phyloP scores from a whole-genome alignment of 1,140 invertebrate species.

The Xylocopa sonorina region DNA sequence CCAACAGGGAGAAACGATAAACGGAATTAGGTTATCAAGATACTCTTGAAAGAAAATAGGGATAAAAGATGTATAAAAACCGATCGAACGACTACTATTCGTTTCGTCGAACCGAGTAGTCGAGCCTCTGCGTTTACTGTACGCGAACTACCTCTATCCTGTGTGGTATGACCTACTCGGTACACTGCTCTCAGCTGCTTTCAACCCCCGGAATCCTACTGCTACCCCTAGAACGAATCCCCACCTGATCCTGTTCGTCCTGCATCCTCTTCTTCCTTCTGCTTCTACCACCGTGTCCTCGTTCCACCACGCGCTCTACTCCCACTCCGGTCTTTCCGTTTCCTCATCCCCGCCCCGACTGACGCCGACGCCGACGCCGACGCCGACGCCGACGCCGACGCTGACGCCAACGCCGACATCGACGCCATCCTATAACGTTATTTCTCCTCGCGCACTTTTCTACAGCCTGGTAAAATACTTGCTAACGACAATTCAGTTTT shows the following conservation, averaged over 20 bases:
- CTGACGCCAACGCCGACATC: no score
- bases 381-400: no score
- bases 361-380: no score
- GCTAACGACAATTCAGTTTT: no score
- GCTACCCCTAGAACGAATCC: constrained; percentile 54
- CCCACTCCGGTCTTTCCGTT: constrained; percentile 12
- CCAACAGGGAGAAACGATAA: constrained; percentile 6
- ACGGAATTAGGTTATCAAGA: background rate
- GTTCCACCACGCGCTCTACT: constrained; percentile 30
- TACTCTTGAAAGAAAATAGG: background rate
- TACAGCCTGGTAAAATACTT: no score
- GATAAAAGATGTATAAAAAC: background rate
- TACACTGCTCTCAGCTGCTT: constrained; percentile 78
- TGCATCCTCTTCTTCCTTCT: constrained; percentile 24
- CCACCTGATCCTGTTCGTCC: constrained; percentile 41
- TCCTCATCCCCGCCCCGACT: constrained; percentile 37
- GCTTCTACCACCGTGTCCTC: constrained; percentile 36
- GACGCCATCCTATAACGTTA: constrained; percentile 31
- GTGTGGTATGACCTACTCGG: constrained; percentile 79
- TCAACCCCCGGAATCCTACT: constrained; percentile 74
- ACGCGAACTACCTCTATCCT: constrained; percentile 76
- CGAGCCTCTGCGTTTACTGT: constrained; percentile 68
- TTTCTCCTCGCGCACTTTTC: background rate
- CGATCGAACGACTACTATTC: constrained; percentile 37
- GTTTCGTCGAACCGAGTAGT: constrained; percentile 44